Percentiles rank a stretch among this genome's conserved stretches.
These are phyloP conservation scores for Prunella himalayana DNA, from an alignment of 2,113 vertebrate genomes.

Conservation along the genomic window DNA sequence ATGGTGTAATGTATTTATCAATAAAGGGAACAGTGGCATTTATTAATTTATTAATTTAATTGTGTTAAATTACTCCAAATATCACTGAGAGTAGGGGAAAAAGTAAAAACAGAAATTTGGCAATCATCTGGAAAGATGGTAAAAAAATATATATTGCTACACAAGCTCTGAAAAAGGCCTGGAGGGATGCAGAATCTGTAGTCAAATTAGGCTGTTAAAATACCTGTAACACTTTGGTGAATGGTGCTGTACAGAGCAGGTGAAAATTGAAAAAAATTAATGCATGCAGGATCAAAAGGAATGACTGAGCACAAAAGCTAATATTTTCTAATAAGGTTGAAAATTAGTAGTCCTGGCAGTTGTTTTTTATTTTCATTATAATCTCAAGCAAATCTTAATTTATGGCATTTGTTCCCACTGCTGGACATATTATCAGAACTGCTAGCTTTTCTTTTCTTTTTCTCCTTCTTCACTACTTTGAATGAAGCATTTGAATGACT, in stretches of 20 bases:
- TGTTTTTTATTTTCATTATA: constrained; percentile 4
- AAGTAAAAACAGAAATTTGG: background rate
- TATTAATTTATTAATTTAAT: no score
- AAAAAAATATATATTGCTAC: background rate
- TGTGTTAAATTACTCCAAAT: background rate
- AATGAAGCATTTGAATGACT: constrained; percentile 30
- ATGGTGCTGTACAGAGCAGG: background rate
- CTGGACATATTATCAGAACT: background rate
- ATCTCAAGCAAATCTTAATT: background rate
- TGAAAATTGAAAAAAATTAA: background rate
- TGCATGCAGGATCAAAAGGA: background rate
- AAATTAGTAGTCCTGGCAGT: background rate
- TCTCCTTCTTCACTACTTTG: background rate
- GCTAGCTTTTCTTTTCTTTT: background rate
- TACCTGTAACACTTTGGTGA: background rate
- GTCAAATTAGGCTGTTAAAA: background rate
- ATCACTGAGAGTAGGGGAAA: background rate
- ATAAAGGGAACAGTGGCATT: background rate
- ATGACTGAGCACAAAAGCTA: background rate
- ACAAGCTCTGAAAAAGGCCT: background rate
- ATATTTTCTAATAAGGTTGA: background rate
- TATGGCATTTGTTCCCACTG: background rate
- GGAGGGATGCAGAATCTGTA: background rate
- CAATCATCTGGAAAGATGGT: background rate
- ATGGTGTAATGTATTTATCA: background rate